Evolutionary conservation across 2,113 vertebrate species (phyloP), one percentile per base, ranked within the genome.

Genomic region (Apodemus sylvaticus): DNA sequence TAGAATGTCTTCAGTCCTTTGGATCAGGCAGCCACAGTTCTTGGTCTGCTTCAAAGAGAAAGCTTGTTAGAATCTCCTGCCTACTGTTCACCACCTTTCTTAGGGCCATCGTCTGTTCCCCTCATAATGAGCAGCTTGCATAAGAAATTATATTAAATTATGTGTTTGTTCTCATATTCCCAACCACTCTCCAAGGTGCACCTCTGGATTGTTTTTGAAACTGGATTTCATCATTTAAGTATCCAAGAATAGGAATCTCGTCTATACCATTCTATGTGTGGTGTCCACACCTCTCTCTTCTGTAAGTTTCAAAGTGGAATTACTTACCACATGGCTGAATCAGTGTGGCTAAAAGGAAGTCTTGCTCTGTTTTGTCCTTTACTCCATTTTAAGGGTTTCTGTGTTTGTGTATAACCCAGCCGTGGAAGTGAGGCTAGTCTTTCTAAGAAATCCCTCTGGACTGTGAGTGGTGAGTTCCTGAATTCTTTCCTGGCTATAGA

Each of bases 141-240:
- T 86, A 90, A 97, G 95, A 98, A 98, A 98, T 98, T 98, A 97
- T 96, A 97, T 98, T 94, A 98, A 98, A 98, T 98, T 95, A 98
- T 98, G 98, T 98, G 98, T 98, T 98, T 98, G 97, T 98, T 98
- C 98, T 97, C 97, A 97, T 97, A 97, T 97, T 79, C 71, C 71
- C 89, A 98, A 86, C 97, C 97, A 98, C 98, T 97, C 94, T 93
- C 95, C 96, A 92, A 76, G 96, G 9, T 55, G 96, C 95, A 97
- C 97, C 98, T 97, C 64, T 98, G 97, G 97, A 98, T 98, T 98
- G 88, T 97, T 97, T 98, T 98, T 96, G 97, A 97, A 98, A 98
- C 97, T 97, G 97, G 96, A 79, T 98, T 98, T 98, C 88, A 93
- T 96, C 97, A 95, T 97, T 96, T 98, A 96, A 60, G 91, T 97